Evolutionary conservation across 2,888 invertebrate species (phyloP), one percentile per base, ranked within the genome.

Genomic region (Cryptosula pallasiana): DNA sequence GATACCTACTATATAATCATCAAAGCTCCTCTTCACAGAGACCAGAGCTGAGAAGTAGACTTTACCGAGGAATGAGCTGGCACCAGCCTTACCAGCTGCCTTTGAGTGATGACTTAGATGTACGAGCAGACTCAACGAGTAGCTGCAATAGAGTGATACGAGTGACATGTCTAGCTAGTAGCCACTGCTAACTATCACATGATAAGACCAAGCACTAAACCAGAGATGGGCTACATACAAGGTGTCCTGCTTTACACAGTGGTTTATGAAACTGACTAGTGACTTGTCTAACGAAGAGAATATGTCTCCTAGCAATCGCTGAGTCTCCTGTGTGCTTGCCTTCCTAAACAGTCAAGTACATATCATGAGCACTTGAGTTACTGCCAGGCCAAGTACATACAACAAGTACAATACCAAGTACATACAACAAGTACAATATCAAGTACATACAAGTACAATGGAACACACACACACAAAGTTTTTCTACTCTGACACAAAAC

Each of bases 81-180:
- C 25, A 5, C 45, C 45, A 13, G 9, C 45, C 13, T 13, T 9
- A 5, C 25, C 32, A 34, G 63, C 63, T 13, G 27, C 13, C 63
- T 63, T 91, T 34, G 95, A 95, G 82, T 97, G 95, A 80, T 94
- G 92, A 76, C 94, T 93, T 79, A 95, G 88, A 77, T 93, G 90
- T 20, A 96, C 96, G 80, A 97, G 87, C 75, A 95, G 92, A 78
- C 94, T 93, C 89, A 97, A 92, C 71, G 94, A 94, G 83, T 95
- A 95, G 85, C 95, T 95, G 80, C 36, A 83, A 80, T 80, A 73
- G 86, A 83, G 45, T n/a, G n/a, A n/a, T n/a, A n/a, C n/a, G n/a
- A n/a, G n/a, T n/a, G n/a, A n/a, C n/a, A n/a, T n/a, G n/a, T n/a
- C n/a, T n/a, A n/a, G n/a, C n/a, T n/a, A n/a, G n/a, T n/a, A n/a